Evolutionary conservation across 2,797 vertebrate genomes (phyloP).

Genomic region (Rhodeus uyekii): DNA sequence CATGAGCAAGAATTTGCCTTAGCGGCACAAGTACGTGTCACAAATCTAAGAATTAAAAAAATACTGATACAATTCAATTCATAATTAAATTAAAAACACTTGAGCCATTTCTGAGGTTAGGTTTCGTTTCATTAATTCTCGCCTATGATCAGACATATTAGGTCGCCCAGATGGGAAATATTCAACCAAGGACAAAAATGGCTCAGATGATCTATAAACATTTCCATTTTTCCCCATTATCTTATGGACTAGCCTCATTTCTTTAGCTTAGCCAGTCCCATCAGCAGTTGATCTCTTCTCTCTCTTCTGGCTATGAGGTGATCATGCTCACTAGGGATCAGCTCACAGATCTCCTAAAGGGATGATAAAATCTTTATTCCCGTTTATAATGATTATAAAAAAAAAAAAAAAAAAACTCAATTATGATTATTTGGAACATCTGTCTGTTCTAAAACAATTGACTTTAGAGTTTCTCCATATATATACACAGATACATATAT

Average conservation of each 20-base stretch:
- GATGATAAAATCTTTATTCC: neutral
- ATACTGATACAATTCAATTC: neutral
- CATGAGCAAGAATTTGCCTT: neutral
- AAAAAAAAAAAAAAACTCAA: neutral
- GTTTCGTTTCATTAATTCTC: neutral
- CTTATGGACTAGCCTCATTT: conserved; percentile 56
- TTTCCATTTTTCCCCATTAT: neutral
- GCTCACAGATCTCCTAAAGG: conserved; percentile 82
- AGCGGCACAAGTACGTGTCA: neutral
- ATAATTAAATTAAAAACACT: neutral
- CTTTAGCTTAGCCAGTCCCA: conserved; percentile 85
- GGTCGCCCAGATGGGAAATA: neutral
- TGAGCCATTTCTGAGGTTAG: neutral
- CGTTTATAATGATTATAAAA: neutral
- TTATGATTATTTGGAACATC: neutral
- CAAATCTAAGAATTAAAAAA: neutral
- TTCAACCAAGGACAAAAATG: conserved; percentile 8
- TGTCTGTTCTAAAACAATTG: neutral
- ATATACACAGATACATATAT: no score
- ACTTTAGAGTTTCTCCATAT: neutral
- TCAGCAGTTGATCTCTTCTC: conserved; percentile 86
- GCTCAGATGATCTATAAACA: neutral
- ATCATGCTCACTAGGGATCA: conserved; percentile 80
- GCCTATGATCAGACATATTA: neutral
- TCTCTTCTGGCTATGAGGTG: conserved; percentile 81